phyloP scores from a whole-genome alignment of 53 echinoderm and acorn worm genomes.

The Astropecten irregularis region DNA sequence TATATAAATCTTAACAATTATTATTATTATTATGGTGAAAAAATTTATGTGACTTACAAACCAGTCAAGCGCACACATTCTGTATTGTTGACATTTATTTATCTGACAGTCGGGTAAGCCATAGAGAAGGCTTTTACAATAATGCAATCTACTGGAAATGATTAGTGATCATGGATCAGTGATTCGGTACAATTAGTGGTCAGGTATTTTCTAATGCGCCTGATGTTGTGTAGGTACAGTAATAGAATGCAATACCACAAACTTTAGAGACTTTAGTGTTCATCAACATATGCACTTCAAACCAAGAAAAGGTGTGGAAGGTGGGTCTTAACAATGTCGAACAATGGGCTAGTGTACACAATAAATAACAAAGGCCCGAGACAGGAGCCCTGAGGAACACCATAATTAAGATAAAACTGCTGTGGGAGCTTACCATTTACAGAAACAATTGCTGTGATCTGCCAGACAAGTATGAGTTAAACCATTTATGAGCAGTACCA shows the following conservation, averaged over 20 bases:
- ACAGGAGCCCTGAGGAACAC: slow-evolving; percentile 57
- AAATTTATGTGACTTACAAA: too few relatives aligned
- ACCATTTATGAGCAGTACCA: slow-evolving; percentile 33
- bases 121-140: slow-evolving; percentile 6
- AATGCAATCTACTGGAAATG: neutral
- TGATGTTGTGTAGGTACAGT: too few relatives aligned
- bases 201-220: too few relatives aligned
- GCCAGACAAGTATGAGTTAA: slow-evolving; percentile 31
- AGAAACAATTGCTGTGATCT: slow-evolving; percentile 31
- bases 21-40: too few relatives aligned
- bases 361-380: slow-evolving; percentile 46
- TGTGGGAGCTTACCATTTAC: slow-evolving; percentile 34
- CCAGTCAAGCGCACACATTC: neutral
- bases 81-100: neutral
- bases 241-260: too few relatives aligned
- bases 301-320: slow-evolving; percentile 9
- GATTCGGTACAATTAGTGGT: too few relatives aligned
- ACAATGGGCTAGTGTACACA: slow-evolving; percentile 45
- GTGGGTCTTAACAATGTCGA: slow-evolving; percentile 40
- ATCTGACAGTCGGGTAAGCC: neutral
- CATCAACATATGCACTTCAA: too few relatives aligned
- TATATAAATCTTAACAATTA: too few relatives aligned
- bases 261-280: too few relatives aligned
- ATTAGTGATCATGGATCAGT: neutral
- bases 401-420: slow-evolving; percentile 2